A percentile compares a stretch with the other conserved stretches of the same genome.
Evolutionary conservation across 2,888 invertebrate genomes (phyloP).

Genomic region (Phaonia tiefii): DNA sequence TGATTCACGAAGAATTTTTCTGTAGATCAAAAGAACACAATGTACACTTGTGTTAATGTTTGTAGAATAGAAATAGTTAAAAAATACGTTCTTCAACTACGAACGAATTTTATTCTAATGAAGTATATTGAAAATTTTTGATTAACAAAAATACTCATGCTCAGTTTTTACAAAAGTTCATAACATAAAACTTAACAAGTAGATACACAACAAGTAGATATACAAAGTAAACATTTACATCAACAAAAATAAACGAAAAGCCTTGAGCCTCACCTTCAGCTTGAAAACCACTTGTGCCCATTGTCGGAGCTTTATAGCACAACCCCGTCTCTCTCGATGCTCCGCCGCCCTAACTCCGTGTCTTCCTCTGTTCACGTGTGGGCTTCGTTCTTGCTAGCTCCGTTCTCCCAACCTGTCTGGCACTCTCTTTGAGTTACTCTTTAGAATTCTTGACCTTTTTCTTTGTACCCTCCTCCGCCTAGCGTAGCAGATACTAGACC

Average conservation of each 20-base stretch:
- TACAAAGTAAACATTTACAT: too few relatives aligned
- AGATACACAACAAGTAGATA: too few relatives aligned
- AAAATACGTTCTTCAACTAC: too few relatives aligned
- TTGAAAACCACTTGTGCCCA: slow-evolving; percentile 75
- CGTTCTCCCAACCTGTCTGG: slow-evolving; percentile 7
- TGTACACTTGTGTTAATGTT: slow-evolving; percentile 14
- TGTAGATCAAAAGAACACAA: slow-evolving; percentile 59
- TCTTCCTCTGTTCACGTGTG: slow-evolving; percentile 13
- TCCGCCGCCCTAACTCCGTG: slow-evolving; percentile 19
- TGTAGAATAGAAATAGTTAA: slow-evolving; percentile 35
- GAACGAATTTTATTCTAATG: too few relatives aligned
- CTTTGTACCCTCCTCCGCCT: slow-evolving; percentile 36
- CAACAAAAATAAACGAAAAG: slow-evolving; percentile 43
- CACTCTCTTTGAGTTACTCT: slow-evolving; percentile 8
- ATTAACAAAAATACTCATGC: too few relatives aligned
- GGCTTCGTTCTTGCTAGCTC: not conserved
- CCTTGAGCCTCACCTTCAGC: slow-evolving; percentile 74
- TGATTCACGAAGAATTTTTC: slow-evolving; percentile 68
- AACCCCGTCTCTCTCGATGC: slow-evolving; percentile 26
- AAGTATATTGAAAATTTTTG: too few relatives aligned
- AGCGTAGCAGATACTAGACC: not conserved
- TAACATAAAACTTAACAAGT: too few relatives aligned
- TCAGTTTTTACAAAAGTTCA: too few relatives aligned
- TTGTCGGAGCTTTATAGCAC: slow-evolving; percentile 59
- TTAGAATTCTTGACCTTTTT: slow-evolving; percentile 66